These are phyloP conservation scores for Acropora tenuis DNA, from an alignment of 64 coral and sea anemone species.

Conservation along the genomic window DNA sequence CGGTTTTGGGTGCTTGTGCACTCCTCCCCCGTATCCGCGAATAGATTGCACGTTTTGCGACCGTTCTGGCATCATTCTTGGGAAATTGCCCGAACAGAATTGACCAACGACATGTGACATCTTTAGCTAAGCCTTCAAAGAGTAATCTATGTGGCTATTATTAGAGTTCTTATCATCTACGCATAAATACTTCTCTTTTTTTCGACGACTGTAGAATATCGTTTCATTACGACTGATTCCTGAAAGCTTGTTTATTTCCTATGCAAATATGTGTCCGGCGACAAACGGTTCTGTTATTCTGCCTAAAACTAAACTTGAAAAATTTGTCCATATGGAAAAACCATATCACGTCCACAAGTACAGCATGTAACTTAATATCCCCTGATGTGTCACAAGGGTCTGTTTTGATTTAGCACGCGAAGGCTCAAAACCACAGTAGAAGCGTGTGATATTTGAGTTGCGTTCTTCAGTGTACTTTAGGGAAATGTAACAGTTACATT, in stretches of 20 bases:
- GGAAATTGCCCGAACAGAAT: no score
- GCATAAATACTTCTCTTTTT: no score
- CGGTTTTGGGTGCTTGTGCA: no score
- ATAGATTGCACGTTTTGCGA: no score
- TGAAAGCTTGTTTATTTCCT: background rate
- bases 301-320: background rate
- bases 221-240: no score
- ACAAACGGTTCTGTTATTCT: background rate
- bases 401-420: slow-evolving; percentile 16
- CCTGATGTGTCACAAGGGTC: background rate
- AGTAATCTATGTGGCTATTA: no score
- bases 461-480: slow-evolving; percentile 20
- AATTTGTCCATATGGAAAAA: background rate
- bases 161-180: no score
- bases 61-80: no score
- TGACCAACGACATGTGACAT: no score
- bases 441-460: background rate
- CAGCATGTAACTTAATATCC: background rate
- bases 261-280: background rate
- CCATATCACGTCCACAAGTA: background rate
- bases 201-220: no score
- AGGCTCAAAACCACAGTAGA: background rate
- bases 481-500: background rate
- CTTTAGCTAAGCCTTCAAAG: no score
- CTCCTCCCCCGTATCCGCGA: no score